Conservation (phyloP, 23 tunicate species). For the Clavelina lepadiformis region DNA sequence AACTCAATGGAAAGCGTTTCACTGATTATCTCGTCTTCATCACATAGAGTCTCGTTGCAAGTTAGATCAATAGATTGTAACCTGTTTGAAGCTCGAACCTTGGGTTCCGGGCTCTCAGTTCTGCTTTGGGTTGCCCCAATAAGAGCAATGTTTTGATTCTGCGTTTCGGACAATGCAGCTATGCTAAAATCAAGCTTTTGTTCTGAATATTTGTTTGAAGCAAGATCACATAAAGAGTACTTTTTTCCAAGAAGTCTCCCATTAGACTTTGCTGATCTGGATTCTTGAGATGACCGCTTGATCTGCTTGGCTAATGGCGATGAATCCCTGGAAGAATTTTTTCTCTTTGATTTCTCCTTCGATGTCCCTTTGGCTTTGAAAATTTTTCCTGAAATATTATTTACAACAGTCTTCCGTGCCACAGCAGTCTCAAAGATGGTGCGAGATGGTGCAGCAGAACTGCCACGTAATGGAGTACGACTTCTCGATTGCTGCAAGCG, state of each 20-base stretch:
- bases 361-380: background rate
- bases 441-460: conserved; percentile 42
- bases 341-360: background rate
- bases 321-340: conserved; percentile 2
- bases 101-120: background rate
- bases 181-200: conserved; percentile 19
- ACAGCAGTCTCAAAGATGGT: conserved; percentile 72
- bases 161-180: conserved; percentile 37
- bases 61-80: conserved; percentile 56
- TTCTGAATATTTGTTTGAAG: conserved; percentile 7
- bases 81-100: background rate
- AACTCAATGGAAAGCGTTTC: conserved; percentile 32
- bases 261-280: background rate
- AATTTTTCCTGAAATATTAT: conserved; percentile 19
- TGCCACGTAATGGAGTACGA: conserved; percentile 21
- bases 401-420: conserved; percentile 52
- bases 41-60: conserved; percentile 71
- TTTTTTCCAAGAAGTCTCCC: background rate
- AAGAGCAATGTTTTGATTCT: conserved; percentile 11
- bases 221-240: background rate
- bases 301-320: background rate
- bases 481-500: conserved; percentile 4
- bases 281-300: background rate
- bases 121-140: background rate
- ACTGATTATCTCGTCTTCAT: too few relatives aligned